Base-by-base conservation (phyloP, 2,797 vertebrate genomes). In the Serranus cabrilla region DNA sequence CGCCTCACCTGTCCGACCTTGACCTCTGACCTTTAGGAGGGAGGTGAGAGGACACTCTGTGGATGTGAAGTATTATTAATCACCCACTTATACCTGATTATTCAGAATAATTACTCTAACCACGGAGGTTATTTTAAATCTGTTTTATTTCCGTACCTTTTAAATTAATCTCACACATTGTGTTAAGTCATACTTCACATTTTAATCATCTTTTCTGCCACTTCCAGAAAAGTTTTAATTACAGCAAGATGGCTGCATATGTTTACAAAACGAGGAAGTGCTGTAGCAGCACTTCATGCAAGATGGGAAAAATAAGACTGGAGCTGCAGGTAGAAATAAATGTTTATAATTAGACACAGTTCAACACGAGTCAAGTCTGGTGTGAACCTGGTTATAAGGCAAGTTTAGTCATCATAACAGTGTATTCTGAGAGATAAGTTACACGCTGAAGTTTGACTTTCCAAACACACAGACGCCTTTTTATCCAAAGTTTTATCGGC, bases 91-190 rank as follows among this genome's bases (percentile, higher is more conserved):
- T 34, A 71, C 18, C 46, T 50, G 14, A 50, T 42, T 11, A 14
- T 54, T 11, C 10, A 57, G 42, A 58, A 40, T 37, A 42, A 56
- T 37, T 4, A 31, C 16, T 17, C 27, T 27, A 17, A 7, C 27
- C 65, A 37, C 14, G 17, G 18, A 21, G 81, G 62, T 55, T 42
- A 14, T 52, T 54, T 49, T 20, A 4, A 8, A 49, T 50, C 21
- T 21, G 27, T 7, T 52, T 25, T 27, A 14, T 13, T 52, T 27
- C 34, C 7, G 5, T 8, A 14, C 12, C 2, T 51, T 40, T 50
- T 50, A 51, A 16, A 52, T 27, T 3, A 7, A 16, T 17, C 13
- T 27, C 14, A 5, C 4, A 11, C 23, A 52, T 14, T 23, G 49
- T 14, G 49, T 52, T 52, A 25, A 27, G 2, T 52, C 49, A 16